Evolutionary conservation across 2,797 vertebrate species (phyloP), one percentile per base, ranked within the genome.

Genomic region (Heliangelus exortis): DNA sequence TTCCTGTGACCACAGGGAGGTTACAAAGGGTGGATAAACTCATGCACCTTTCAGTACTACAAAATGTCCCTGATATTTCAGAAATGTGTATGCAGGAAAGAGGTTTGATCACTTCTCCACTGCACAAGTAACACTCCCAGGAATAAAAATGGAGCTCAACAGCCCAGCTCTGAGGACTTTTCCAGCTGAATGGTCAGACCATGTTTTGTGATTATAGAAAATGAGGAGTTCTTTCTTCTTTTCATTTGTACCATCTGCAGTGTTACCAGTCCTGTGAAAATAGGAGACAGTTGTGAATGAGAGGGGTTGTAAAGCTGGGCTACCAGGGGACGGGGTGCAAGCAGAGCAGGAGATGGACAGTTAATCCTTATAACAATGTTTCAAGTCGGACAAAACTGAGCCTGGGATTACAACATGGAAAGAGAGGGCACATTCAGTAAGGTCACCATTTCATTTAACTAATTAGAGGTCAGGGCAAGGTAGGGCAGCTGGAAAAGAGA

Each of bases 401-500:
- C 29, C 36, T 92, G 77, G 48, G 53, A 87, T 73, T 91, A 71
- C 21, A 76, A 23, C 45, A 43, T 1, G 2, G 79, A 88, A 91
- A 69, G 28, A 69, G 71, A 59, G 71, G 66, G 18, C 33, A 59
- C 59, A 43, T 81, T 90, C 91, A 89, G 83, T 85, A 92, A 93
- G 77, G 73, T 48, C 63, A 84, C 19, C 29, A 2, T 89, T 96
- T 93, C 76, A 76, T 91, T 89, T 92, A 87, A 93, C 63, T 90
- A 66, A 94, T 94, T 93, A 71, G 87, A 94, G 71, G 77, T 95
- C 71, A 71, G 92, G 89, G 67, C 87, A 89, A 95, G 84, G 75
- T 93, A 92, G 51, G 50, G 68, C 45, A 94, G 65, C 88, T 91
- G 87, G 82, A 86, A 90, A 87, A 83, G 61, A 77, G 22, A 95